Percentiles rank a stretch among this genome's conserved stretches.
These are phyloP conservation scores for Lycophotia porphyrea DNA, from an alignment of 2,888 invertebrate genomes.

Conservation along the genomic window DNA sequence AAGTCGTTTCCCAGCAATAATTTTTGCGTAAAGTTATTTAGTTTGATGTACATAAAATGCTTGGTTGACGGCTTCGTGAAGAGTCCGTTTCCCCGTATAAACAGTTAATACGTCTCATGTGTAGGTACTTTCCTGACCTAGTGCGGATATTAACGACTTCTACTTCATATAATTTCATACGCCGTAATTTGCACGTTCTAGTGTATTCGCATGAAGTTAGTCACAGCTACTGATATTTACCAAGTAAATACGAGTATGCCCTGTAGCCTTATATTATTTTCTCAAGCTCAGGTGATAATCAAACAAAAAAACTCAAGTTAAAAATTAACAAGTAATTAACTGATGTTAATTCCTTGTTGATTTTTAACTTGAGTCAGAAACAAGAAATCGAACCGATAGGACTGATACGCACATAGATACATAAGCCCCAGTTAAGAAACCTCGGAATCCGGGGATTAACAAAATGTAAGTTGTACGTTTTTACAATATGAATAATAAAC, in stretches of 20 bases:
- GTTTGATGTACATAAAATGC: too few species aligned
- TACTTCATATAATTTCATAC: neutral
- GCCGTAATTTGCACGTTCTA: neutral
- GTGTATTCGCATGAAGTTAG: neutral
- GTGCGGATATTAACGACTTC: neutral
- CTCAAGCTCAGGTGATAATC: neutral
- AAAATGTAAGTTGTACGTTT: neutral
- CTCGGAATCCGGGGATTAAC: neutral
- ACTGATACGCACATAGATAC: neutral
- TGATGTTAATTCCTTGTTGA: neutral
- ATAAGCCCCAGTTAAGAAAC: neutral
- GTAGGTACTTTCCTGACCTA: constrained; percentile 7
- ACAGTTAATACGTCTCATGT: neutral
- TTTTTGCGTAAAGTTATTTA: too few species aligned
- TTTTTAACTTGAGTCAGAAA: neutral
- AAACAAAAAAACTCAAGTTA: too few species aligned
- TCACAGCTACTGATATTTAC: neutral
- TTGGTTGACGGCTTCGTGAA: too few species aligned
- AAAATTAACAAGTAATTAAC: too few species aligned
- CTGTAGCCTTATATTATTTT: neutral
- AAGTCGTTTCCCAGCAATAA: too few species aligned
- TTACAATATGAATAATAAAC: neutral
- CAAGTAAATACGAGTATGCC: neutral
- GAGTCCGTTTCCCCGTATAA: too few species aligned
- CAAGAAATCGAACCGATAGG: neutral